Conservation (phyloP, 2,888 invertebrate species). For the Leptopilina syphax region DNA sequence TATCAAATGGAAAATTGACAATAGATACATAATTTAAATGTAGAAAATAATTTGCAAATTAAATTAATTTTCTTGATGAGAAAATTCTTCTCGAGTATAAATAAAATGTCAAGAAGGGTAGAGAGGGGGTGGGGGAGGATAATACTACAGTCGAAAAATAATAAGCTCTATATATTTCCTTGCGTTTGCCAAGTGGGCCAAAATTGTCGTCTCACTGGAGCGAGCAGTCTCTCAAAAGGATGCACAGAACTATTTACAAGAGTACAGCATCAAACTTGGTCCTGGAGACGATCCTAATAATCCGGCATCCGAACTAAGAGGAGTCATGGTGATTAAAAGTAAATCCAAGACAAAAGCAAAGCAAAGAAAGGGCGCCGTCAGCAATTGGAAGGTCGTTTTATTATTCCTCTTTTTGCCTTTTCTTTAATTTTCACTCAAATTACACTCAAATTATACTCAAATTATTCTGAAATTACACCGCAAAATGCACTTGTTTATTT, state of each 20-base stretch:
- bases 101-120: too few relatives aligned
- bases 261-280: constrained; percentile 95
- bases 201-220: constrained; percentile 97
- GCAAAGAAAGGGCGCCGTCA: constrained; percentile 95
- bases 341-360: constrained; percentile 97
- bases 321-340: constrained; percentile 98
- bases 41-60: too few relatives aligned
- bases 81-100: too few relatives aligned
- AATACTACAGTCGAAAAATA: too few relatives aligned
- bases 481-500: not conserved
- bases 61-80: too few relatives aligned
- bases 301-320: constrained; percentile 90
- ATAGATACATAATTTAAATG: too few relatives aligned
- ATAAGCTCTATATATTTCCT: not conserved
- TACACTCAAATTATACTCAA: not conserved
- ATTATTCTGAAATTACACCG: not conserved
- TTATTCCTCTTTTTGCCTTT: constrained; percentile 6
- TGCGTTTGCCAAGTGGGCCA: constrained; percentile 89
- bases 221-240: constrained; percentile 94
- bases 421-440: not conserved
- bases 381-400: constrained; percentile 94
- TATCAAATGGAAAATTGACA: too few relatives aligned
- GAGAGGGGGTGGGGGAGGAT: too few relatives aligned
- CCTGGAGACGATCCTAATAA: constrained; percentile 85
- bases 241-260: constrained; percentile 93